Conservation (phyloP, 2,797 vertebrate species). For the Clangula hyemalis region DNA sequence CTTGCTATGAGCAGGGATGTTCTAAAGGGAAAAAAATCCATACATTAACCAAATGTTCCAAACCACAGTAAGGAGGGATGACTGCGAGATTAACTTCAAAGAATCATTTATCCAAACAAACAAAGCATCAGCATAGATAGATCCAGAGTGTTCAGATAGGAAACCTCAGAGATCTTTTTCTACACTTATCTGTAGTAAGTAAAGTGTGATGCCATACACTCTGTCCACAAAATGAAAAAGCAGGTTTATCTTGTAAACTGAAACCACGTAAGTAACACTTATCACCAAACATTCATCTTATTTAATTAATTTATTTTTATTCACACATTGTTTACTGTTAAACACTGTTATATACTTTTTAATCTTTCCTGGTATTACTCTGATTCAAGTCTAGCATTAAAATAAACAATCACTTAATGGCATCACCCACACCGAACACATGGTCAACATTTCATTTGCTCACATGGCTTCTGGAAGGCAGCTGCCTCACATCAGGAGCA, state of each 20-base stretch:
- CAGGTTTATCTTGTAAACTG: neutral
- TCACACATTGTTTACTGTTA: neutral
- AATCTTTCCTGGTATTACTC: neutral
- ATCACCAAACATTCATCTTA: neutral
- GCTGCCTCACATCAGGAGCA: neutral
- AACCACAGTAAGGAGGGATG: neutral
- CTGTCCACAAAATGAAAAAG: neutral
- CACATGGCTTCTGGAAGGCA: neutral
- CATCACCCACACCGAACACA: neutral
- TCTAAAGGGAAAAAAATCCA: neutral
- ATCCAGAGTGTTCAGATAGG: neutral
- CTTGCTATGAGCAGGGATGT: neutral
- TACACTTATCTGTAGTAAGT: neutral
- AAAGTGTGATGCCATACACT: neutral
- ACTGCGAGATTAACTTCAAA: neutral
- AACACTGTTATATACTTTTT: neutral
- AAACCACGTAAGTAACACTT: neutral
- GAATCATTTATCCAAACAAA: neutral
- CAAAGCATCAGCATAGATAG: neutral
- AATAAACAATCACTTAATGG: neutral
- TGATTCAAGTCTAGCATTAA: neutral
- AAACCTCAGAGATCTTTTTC: neutral
- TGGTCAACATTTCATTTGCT: neutral
- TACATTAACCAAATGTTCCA: neutral
- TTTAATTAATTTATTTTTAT: no score